phyloP scores from a whole-genome alignment of 2,888 invertebrate genomes.

The Lasioglossum zephyrum region DNA sequence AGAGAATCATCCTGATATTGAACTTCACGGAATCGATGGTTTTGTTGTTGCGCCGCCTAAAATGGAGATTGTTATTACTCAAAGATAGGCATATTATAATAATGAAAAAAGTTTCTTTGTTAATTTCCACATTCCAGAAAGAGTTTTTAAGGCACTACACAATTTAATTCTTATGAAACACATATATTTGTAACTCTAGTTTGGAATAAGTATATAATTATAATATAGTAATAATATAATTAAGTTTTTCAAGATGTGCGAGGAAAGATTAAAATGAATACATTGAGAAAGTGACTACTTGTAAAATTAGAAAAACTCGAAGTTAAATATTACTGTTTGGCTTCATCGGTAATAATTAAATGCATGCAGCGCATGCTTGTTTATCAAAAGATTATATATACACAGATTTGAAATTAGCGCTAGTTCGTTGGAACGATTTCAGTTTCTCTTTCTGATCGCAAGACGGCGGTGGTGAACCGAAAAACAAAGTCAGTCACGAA shows the following conservation, averaged over 20 bases:
- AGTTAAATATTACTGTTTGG: neutral
- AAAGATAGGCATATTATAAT: slow-evolving; percentile 19
- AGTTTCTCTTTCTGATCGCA: neutral
- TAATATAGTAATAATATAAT: neutral
- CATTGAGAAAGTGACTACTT: neutral
- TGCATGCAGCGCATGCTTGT: too few species aligned
- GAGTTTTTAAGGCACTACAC: neutral
- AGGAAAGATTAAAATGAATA: neutral
- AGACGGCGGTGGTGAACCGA: neutral
- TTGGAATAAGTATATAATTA: too few species aligned
- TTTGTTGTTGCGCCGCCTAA: slow-evolving; percentile 85
- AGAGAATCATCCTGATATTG: slow-evolving; percentile 87
- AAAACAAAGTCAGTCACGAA: neutral
- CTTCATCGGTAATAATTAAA: neutral
- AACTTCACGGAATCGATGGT: slow-evolving; percentile 89
- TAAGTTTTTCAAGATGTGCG: neutral
- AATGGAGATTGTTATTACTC: slow-evolving; percentile 44
- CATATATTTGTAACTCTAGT: neutral
- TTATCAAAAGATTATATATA: neutral
- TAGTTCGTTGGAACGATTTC: neutral
- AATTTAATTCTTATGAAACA: neutral
- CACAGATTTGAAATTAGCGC: neutral
- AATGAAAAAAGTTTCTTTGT: neutral
- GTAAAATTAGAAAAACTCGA: neutral
- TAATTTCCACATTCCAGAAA: neutral